Percentiles rank a stretch among this genome's conserved stretches.
These are phyloP conservation scores for Panulirus ornatus DNA, from an alignment of 1,140 invertebrate species.

Conservation along the genomic window DNA sequence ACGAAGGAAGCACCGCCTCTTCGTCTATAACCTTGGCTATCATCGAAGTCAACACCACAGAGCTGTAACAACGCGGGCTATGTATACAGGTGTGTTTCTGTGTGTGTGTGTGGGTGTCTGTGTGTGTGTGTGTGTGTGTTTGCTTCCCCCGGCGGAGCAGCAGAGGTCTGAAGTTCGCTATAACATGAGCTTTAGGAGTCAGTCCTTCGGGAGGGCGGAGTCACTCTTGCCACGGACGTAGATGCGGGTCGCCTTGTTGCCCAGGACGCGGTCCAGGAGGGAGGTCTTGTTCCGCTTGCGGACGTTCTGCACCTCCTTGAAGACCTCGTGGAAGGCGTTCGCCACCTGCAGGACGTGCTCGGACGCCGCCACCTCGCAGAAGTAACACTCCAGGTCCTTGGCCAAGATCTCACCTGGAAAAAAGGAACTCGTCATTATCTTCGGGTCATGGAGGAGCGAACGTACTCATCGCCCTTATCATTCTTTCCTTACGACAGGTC, in stretches of 20 bases:
- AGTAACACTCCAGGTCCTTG: constrained; percentile 90
- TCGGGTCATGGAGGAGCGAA: constrained; percentile 56
- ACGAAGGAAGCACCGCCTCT: too few relatives aligned
- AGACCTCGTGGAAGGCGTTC: constrained; percentile 90
- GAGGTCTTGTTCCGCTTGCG: constrained; percentile 89
- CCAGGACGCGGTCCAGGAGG: constrained; percentile 87
- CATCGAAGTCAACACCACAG: neutral
- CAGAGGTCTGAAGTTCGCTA: constrained; percentile 14
- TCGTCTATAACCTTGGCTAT: too few relatives aligned
- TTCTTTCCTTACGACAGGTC: too few relatives aligned
- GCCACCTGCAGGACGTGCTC: constrained; percentile 89
- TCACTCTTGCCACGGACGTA: constrained; percentile 92
- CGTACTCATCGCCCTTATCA: too few relatives aligned
- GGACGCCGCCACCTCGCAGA: constrained; percentile 92
- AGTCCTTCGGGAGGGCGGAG: constrained; percentile 86
- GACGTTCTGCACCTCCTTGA: constrained; percentile 87
- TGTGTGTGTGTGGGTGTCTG: neutral
- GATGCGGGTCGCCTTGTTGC: constrained; percentile 83
- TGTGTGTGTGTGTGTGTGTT: neutral
- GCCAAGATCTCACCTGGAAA: constrained; percentile 86
- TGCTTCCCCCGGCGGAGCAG: too few relatives aligned
- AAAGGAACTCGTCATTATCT: neutral
- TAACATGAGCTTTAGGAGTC: constrained; percentile 65
- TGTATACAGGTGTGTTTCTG: neutral
- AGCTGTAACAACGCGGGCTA: neutral